Percentiles rank a stretch among this genome's conserved stretches.
phyloP scores from a whole-genome alignment of 2,797 vertebrate species.

The Neomorphus geoffroyi region DNA sequence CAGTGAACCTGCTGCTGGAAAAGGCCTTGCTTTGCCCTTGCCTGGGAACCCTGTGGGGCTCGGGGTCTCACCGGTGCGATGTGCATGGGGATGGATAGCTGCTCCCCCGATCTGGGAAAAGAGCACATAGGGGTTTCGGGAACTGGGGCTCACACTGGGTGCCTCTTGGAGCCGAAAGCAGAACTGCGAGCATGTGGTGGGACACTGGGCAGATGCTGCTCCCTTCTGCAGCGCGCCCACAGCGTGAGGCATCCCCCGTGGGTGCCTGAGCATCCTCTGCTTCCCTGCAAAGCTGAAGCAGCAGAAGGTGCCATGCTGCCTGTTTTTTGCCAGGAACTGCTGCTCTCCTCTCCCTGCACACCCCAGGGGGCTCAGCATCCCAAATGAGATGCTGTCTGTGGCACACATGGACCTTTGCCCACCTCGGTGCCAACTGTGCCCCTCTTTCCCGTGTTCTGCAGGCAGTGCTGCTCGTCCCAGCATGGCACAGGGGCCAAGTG shows the following conservation, averaged over 20 bases:
- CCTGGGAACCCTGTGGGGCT: not conserved
- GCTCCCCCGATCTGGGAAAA: not conserved
- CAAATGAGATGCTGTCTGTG: not conserved
- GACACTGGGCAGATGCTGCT: not conserved
- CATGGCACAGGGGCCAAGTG: rapidly evolving
- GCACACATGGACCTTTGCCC: not conserved
- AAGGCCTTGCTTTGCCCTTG: not conserved
- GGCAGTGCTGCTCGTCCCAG: rapidly evolving
- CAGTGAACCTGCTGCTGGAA: rapidly evolving
- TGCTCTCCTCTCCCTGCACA: rapidly evolving
- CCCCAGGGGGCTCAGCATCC: not conserved
- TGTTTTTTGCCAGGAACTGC: not conserved
- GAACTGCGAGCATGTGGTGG: rapidly evolving
- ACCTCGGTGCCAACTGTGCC: not conserved
- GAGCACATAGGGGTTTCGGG: not conserved
- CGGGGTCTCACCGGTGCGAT: too few species aligned
- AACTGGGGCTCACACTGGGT: not conserved
- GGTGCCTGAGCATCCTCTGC: rapidly evolving
- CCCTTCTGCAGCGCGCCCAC: not conserved
- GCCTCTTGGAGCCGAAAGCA: not conserved
- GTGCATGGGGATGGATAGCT: not conserved
- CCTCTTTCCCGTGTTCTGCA: rapidly evolving
- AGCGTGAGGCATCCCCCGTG: rapidly evolving
- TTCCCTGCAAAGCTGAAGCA: not conserved
- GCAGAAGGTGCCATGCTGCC: not conserved